Evolutionary conservation across 2,113 vertebrate genomes (phyloP), one percentile per base, ranked within the genome.

Genomic region (Scomber japonicus): DNA sequence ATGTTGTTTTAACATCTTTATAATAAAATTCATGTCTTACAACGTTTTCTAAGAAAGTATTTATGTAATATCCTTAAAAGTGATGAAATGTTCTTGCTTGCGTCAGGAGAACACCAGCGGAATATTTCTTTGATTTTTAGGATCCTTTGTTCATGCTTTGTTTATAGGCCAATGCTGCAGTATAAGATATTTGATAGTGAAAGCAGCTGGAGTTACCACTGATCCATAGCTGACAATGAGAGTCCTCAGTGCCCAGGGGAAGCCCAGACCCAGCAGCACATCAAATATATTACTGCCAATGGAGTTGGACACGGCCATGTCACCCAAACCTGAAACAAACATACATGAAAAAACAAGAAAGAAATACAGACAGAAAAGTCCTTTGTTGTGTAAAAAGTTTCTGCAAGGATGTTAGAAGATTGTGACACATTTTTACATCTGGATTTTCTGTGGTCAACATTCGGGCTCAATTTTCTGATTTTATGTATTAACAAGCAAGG

Each of bases 261-360:
- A 95, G 31, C 95, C 95, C 61, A 96, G 90, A 0, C 95, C 95
- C 78, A 96, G 85, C 56, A 96, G 92, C 75, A 96, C 94, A 57
- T 96, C 95, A 72, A 96, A 96, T 65, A 96, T 95, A 61, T 96
- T 96, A 88, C 95, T 96, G 75, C 95, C 95, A 4, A 96, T 94
- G 77, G 95, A 94, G 86, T 96, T 96, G 21, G 95, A 96, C 17
- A 96, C 94, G 0, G 95, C 95, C 95, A 96, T 96, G 88, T 96
- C 95, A 0, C 95, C 95, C 93, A 96, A 89, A 27, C 95, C 95
- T 96, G 86, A 24, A 84, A 65, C 19, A 68, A 2, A 82, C 21
- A 88, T 8, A 83, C 40, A 40, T 8, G n/a, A 21, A 17, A 35
- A 5, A 35, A 35, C 5, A 27, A 27, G 3, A 27, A 27, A 27